Base-by-base conservation (phyloP, 2,113 vertebrate genomes). In the Opisthocomus hoazin region DNA sequence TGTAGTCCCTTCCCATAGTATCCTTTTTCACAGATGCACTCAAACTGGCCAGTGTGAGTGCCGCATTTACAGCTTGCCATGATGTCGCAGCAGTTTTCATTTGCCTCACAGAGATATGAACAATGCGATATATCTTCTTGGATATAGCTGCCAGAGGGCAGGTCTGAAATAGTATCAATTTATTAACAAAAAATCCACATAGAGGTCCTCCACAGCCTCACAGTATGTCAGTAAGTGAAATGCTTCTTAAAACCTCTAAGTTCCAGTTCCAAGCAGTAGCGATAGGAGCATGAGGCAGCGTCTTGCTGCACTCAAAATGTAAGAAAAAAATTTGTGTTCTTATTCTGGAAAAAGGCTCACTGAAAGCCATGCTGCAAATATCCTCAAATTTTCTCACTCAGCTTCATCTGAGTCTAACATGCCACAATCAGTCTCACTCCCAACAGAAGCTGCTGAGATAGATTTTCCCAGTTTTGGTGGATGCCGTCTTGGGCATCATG, bases 31-130 rank as follows among this genome's bases (percentile, higher is more conserved):
- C 99, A 99, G 97, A 99, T 98, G 84, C 99, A 99, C 95, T 99
- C 99, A 3, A 99, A 99, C 92, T 99, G 99, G n/a, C 99, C 99
- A 0, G 99, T 99, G 97, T 99, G 99, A 11, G 99, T 99, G 56
- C 99, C 99, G 10, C 99, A 99, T 94, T 99, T 99, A 85, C 99
- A 99, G 97, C 99, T 99, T 58, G 99, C 99, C 99, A 99, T 99
- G 90, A 98, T 91, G 97, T 99, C 99, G 34, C 99, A 99, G 97
- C 99, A 99, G 84, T 99, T 98, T 85, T 90, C 97, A 5, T 98
- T 98, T 0, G 98, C 97, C 36, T 99, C 98, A 61, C 99, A 99
- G 91, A 99, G 98, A 50, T 99, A 98, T 0, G 99, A 98, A 93
- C 99, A 99, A 54, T 98, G 98, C 0, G 98, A 98, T 95, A 98